Evolutionary conservation across 2,113 vertebrate species (phyloP), one percentile per base, ranked within the genome.

Genomic region (Corydoras maculifer): DNA sequence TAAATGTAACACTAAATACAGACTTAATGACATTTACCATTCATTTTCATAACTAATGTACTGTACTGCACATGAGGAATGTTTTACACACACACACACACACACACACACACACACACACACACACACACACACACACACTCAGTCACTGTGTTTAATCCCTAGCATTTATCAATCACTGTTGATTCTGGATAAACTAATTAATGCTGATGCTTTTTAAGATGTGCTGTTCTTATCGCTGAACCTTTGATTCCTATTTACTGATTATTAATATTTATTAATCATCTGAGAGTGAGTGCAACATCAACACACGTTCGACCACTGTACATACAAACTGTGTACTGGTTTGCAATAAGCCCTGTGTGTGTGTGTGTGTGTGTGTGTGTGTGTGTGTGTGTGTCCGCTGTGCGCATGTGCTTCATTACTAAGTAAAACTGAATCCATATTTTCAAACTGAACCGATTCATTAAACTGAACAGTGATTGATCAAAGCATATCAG

Each of bases 1-100:
- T 43, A 43, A 43, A 43, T 2, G 35, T 43, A 43, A 43, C 35
- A 5, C 82, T 87, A 58, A 14, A 29, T 65, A 29, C 43, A 8
- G 69, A 60, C 55, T 71, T 71, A 71, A 60, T 71, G 62, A 31
- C 54, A 71, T 31, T 62, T 62, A 49, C 32, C 13, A 43, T 62
- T 71, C 48, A 43, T 63, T 71, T 30, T 71, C 60, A 63, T 7
- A 43, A 60, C 69, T 71, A 57, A 71, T 48, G 69, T 71, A 71
- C 69, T 71, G 60, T 71, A 71, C 51, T 51, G 68, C 58, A 70
- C 59, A 62, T 31, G 29, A 70, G 68, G 68, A 70, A 70, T 70
- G 68, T 70, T 65, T 14, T 43, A 59, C 54, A 53, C 77, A 51
- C 75, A 65, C 29, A 67, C 31, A 69, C 25, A 62, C 25, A 32